phyloP scores from a whole-genome alignment of 2,888 invertebrate genomes.

The Hydriomena furcata region DNA sequence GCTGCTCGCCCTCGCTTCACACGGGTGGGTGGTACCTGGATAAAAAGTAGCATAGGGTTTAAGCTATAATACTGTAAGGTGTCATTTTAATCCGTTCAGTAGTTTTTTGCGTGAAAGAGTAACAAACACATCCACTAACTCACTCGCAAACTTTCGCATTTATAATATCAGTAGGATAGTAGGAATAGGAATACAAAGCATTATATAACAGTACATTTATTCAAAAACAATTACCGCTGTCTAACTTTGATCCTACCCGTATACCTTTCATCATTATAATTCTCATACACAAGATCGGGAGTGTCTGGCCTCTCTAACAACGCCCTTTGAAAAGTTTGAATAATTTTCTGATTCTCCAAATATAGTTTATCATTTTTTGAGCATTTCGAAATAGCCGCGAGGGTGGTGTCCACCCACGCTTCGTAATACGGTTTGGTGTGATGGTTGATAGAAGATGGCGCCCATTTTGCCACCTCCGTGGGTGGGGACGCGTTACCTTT shows the following conservation, averaged over 20 bases:
- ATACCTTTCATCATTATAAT: slow-evolving; percentile 54
- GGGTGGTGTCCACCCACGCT: slow-evolving; percentile 66
- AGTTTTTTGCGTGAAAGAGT: too few species aligned
- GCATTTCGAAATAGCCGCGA: slow-evolving; percentile 55
- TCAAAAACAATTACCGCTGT: slow-evolving; percentile 34
- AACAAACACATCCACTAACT: too few species aligned
- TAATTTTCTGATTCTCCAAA: slow-evolving; percentile 40
- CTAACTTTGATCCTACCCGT: slow-evolving; percentile 60
- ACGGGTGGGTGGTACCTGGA: too few species aligned
- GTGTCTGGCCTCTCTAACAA: slow-evolving; percentile 39
- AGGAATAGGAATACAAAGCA: too few species aligned
- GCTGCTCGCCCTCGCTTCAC: too few species aligned
- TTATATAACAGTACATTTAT: not conserved
- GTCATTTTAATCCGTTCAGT: too few species aligned
- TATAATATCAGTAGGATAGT: too few species aligned
- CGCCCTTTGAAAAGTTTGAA: slow-evolving; percentile 42
- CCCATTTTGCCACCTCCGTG: slow-evolving; percentile 68
- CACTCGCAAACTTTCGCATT: too few species aligned
- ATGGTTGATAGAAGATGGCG: slow-evolving; percentile 47
- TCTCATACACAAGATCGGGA: slow-evolving; percentile 51
- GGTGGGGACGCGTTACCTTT: slow-evolving; percentile 40
- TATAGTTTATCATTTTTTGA: slow-evolving; percentile 43
- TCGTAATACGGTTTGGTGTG: slow-evolving; percentile 70
- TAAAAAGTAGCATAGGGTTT: too few species aligned
- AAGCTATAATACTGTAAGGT: too few species aligned